A percentile compares a stretch with the other conserved stretches of the same genome.
These are phyloP conservation scores for Diplodus sargus DNA, from an alignment of 2,797 vertebrate species.

Conservation along the genomic window DNA sequence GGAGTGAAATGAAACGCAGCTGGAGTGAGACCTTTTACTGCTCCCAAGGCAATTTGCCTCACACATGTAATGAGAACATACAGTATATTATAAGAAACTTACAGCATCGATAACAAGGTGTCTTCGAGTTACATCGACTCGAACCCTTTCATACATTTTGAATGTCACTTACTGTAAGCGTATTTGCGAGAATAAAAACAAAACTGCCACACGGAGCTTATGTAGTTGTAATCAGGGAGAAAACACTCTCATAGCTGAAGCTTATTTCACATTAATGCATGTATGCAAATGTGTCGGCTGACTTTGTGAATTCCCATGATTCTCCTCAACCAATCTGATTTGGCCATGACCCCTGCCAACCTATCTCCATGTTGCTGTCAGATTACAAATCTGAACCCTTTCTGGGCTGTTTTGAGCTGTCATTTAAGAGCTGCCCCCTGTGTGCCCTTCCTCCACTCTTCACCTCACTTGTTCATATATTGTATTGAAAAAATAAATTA, in stretches of 20 bases:
- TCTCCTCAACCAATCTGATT: not conserved
- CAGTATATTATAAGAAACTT: slow-evolving; percentile 12
- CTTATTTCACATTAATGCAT: not conserved
- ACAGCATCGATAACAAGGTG: slow-evolving; percentile 36
- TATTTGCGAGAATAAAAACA: slow-evolving; percentile 18
- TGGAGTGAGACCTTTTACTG: slow-evolving; percentile 33
- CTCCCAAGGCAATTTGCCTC: slow-evolving; percentile 5
- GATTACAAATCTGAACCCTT: slow-evolving; percentile 14
- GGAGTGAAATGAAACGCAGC: slow-evolving; percentile 42
- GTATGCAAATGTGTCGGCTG: slow-evolving; percentile 17
- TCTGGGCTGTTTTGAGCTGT: slow-evolving; percentile 21
- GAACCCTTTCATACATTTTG: slow-evolving; percentile 47
- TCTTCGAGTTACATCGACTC: slow-evolving; percentile 30
- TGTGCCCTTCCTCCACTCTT: not conserved
- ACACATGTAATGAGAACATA: slow-evolving; percentile 38
- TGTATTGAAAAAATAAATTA: not conserved
- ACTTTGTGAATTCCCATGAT: slow-evolving; percentile 3
- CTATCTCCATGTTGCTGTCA: slow-evolving; percentile 38
- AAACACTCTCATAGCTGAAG: not conserved
- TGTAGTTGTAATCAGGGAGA: slow-evolving; percentile 18
- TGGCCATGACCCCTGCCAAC: slow-evolving; percentile 18
- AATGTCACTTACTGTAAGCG: slow-evolving; percentile 13
- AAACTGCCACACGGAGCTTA: slow-evolving; percentile 14
- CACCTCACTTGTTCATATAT: not conserved
- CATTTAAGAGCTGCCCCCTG: not conserved